Conservation (phyloP, 2,113 vertebrate species). For the Peromyscus polionotus region DNA sequence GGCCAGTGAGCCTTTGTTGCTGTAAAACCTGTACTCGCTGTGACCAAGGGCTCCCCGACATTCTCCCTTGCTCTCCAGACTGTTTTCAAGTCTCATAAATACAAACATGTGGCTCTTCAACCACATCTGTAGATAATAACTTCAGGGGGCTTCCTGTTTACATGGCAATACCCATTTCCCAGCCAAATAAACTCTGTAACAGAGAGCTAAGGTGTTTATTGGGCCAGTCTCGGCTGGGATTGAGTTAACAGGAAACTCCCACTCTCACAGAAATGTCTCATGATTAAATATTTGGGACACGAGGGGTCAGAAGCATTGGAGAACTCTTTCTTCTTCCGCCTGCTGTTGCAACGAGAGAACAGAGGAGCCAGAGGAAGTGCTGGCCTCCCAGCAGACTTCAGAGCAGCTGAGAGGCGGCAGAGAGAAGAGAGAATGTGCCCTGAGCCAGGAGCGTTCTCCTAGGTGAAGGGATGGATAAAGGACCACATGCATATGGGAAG, state of each 20-base stretch:
- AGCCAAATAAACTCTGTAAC: slow-evolving; percentile 81
- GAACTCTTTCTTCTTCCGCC: slow-evolving; percentile 63
- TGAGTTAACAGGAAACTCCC: slow-evolving; percentile 83
- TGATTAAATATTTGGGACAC: slow-evolving; percentile 79
- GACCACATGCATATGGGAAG: neutral
- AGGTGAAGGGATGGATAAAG: neutral
- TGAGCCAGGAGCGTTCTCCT: neutral
- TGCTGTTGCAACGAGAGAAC: slow-evolving; percentile 20
- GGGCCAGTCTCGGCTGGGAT: slow-evolving; percentile 75
- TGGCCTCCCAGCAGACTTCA: neutral
- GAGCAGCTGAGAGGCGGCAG: neutral
- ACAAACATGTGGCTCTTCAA: slow-evolving; percentile 82
- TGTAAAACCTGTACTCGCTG: slow-evolving; percentile 5
- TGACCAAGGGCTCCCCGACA: slow-evolving; percentile 47
- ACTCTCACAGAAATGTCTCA: slow-evolving; percentile 79
- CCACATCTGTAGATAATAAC: slow-evolving; percentile 83
- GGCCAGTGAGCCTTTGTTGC: neutral
- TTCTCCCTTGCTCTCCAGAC: slow-evolving; percentile 64
- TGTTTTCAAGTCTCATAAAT: slow-evolving; percentile 80
- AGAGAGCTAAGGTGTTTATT: slow-evolving; percentile 81
- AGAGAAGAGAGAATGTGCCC: neutral
- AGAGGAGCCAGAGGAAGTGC: slow-evolving; percentile 5
- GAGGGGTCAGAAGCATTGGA: slow-evolving; percentile 57
- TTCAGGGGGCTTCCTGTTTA: slow-evolving; percentile 85
- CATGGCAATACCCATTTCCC: slow-evolving; percentile 82